Percentiles rank a stretch among this genome's conserved stretches.
Evolutionary conservation across 1,140 invertebrate species (phyloP).

Genomic region (Caenorhabditis elegans): DNA sequence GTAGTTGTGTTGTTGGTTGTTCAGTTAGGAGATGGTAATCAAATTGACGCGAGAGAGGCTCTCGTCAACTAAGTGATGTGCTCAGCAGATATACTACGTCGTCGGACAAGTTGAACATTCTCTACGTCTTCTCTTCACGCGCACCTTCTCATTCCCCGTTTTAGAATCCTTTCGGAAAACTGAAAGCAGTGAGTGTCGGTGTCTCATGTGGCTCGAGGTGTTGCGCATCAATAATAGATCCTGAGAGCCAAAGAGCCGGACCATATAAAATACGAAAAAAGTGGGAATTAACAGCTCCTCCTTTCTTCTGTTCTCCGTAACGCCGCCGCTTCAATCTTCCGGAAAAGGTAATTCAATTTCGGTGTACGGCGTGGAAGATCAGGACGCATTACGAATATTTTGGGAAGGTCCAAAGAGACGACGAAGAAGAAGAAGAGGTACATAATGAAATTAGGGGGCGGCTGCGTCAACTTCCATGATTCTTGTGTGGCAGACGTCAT

Average conservation of each 20-base stretch:
- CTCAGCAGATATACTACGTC: constrained; percentile 26
- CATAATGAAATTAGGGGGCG: constrained; percentile 10
- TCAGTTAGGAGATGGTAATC: constrained; percentile 33
- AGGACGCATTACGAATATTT: constrained; percentile 19
- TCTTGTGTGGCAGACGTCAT: constrained; percentile 17
- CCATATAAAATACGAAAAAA: not conserved
- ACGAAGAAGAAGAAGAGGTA: constrained; percentile 1
- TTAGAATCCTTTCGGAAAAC: too few relatives aligned
- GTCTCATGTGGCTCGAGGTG: too few relatives aligned
- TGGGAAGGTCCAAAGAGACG: not conserved
- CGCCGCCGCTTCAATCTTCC: not conserved
- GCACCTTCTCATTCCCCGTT: not conserved
- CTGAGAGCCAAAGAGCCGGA: not conserved
- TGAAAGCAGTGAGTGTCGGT: too few relatives aligned
- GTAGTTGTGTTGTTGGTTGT: constrained; percentile 28
- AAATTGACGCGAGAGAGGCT: constrained; percentile 26
- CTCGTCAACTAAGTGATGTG: constrained; percentile 18
- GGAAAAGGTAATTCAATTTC: not conserved
- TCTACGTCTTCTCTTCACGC: not conserved
- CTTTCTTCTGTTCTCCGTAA: not conserved
- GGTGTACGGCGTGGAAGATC: constrained; percentile 1
- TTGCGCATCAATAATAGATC: too few relatives aligned
- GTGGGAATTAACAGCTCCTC: not conserved
- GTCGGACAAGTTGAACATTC: constrained; percentile 15
- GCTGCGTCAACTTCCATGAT: constrained; percentile 13